A percentile compares a stretch with the other conserved stretches of the same genome.
Conservation (phyloP, 2,888 invertebrate genomes). For the Megaustenia siamemsis region DNA sequence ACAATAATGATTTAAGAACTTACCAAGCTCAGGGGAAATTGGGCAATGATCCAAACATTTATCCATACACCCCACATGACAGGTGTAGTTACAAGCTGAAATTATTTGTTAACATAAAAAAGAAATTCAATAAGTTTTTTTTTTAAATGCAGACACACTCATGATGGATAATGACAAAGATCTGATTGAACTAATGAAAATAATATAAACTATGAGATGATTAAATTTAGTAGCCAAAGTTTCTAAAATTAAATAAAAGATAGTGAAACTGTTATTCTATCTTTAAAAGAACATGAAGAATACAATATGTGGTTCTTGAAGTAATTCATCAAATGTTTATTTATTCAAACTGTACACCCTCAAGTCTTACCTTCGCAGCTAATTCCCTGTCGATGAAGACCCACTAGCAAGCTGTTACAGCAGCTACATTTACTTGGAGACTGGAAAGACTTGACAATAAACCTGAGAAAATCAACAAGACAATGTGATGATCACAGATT, state of each 20-base stretch:
- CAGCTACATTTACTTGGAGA: constrained; percentile 98
- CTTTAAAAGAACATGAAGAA: no score
- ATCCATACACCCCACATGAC: constrained; percentile 96
- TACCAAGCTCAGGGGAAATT: constrained; percentile 92
- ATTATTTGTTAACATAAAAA: constrained; percentile 49
- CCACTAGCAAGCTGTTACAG: constrained; percentile 98
- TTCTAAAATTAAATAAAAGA: no score
- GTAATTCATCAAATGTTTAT: no score
- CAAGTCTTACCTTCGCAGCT: constrained; percentile 87
- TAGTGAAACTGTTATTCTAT: no score
- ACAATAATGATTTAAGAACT: no score
- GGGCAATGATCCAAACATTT: constrained; percentile 95
- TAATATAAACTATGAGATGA: no score
- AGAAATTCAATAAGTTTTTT: not conserved
- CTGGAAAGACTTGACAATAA: constrained; percentile 94
- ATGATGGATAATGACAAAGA: no score
- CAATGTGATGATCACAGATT: not conserved
- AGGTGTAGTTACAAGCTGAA: constrained; percentile 92
- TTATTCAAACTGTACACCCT: no score
- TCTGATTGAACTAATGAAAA: no score
- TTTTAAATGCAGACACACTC: not conserved
- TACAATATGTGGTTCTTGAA: no score
- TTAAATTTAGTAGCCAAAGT: no score
- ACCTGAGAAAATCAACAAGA: constrained; percentile 85
- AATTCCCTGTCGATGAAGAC: constrained; percentile 95